Evolutionary conservation across 2,113 vertebrate genomes (phyloP).

Genomic region (Halcyon malimbica): DNA sequence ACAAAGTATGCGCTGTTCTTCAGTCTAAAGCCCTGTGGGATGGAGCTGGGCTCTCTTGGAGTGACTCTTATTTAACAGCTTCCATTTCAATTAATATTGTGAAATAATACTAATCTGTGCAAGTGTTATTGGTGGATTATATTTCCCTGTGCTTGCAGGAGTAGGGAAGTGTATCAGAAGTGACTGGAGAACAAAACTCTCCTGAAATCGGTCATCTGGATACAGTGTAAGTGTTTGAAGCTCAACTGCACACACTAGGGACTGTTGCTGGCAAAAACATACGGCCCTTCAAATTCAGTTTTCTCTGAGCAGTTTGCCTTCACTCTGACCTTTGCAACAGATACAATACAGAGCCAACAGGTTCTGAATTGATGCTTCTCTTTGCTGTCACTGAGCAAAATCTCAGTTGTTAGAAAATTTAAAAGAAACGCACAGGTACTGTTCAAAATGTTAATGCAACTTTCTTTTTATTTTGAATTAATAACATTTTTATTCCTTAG

Average conservation of each 20-base stretch:
- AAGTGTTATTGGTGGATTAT: not conserved
- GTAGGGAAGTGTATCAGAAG: not conserved
- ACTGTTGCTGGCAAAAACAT: not conserved
- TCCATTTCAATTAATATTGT: not conserved
- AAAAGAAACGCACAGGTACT: not conserved
- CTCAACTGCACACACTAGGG: not conserved
- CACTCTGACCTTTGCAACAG: not conserved
- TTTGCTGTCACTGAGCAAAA: not conserved
- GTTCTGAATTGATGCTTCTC: not conserved
- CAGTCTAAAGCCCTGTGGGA: not conserved
- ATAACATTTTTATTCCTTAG: not conserved
- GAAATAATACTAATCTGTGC: not conserved
- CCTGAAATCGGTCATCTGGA: not conserved
- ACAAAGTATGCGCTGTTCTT: fast-evolving
- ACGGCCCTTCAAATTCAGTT: not conserved
- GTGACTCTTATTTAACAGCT: not conserved
- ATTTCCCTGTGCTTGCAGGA: not conserved
- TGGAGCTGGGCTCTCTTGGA: not conserved
- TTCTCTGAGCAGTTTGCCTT: not conserved
- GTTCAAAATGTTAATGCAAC: not conserved
- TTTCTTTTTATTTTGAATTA: not conserved
- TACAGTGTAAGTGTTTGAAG: not conserved
- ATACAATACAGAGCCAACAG: not conserved
- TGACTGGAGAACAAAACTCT: not conserved
- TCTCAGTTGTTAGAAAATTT: not conserved